Percentiles rank a stretch among this genome's conserved stretches.
Conservation (phyloP, 2,888 invertebrate genomes). For the Tenthredo livida region DNA sequence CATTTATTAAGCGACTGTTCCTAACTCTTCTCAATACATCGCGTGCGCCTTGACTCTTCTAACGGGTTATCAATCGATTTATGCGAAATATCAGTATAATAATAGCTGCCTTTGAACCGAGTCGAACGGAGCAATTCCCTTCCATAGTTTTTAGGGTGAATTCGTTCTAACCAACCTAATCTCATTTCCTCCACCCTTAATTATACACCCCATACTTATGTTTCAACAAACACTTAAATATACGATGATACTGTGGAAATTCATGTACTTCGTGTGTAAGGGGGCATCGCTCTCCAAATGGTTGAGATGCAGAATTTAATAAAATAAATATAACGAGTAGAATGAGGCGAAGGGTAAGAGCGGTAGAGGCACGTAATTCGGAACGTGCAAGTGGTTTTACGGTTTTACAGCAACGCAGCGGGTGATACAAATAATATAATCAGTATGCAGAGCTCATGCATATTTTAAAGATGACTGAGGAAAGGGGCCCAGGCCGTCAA, state of each 20-base stretch:
- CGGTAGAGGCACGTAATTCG: constrained; percentile 54
- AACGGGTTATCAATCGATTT: constrained; percentile 50
- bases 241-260: background rate
- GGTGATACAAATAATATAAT: constrained; percentile 77
- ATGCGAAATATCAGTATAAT: constrained; percentile 11
- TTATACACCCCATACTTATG: background rate
- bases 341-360: constrained; percentile 3
- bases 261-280: background rate
- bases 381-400: constrained; percentile 53
- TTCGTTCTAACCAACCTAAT: background rate
- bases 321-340: constrained; percentile 43
- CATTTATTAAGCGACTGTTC: constrained; percentile 52
- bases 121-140: background rate
- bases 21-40: constrained; percentile 41
- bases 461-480: constrained; percentile 69
- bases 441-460: constrained; percentile 77
- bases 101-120: background rate
- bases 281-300: background rate
- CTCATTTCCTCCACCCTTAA: background rate
- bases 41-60: constrained; percentile 14
- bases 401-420: constrained; percentile 55
- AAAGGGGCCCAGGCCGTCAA: background rate
- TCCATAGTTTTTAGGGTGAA: background rate
- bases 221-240: background rate
- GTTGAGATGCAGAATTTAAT: constrained; percentile 32